Base-by-base conservation (phyloP, 2,113 vertebrate genomes). In the Lepus timidus region DNA sequence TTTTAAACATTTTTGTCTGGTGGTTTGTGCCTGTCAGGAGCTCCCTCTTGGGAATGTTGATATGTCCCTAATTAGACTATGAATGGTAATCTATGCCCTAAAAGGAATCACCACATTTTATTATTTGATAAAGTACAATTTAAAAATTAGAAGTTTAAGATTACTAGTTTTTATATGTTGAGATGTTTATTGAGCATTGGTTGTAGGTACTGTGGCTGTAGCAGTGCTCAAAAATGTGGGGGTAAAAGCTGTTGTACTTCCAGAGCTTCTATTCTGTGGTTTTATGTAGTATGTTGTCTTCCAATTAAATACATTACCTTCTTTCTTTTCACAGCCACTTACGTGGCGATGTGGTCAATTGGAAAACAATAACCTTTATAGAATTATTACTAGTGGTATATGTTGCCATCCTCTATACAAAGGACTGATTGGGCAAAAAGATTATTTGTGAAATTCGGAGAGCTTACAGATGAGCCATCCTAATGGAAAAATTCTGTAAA, bases 81-180 rank as follows among this genome's bases (percentile, higher is more conserved):
- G 31, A 81, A 36, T 81, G 58, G 75, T n/a, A 82, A 82, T 88
- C 49, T 84, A 8, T 83, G 25, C 58, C 31, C 31, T 84, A 73
- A 36, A 71, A 90, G 20, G n/a, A 84, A 36, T 93, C 73, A 81
- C 75, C 74, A 29, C 44, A n/a, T 65, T 78, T 93, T 80, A 17
- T 79, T 70, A 62, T 70, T 61, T 17, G 39, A 71, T 39, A 65
- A 92, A 87, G 31, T 23, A 64, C 31, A 87, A 12, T 85, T 94
- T 92, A 81, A 81, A 95, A 90, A 76, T 87, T 81, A 90, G 20
- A 94, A 76, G 58, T 88, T 80, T 92, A 71, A 89, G 22, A 58
- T 44, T 14, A 44, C 73, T 16, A 88, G 31, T 90, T 96, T 88
- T 90, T 19, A 70, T 84, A 62, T 80, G 49, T 75, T 95, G 82